Evolutionary conservation across 1,140 invertebrate genomes (phyloP).

Genomic region (Myzus persicae): DNA sequence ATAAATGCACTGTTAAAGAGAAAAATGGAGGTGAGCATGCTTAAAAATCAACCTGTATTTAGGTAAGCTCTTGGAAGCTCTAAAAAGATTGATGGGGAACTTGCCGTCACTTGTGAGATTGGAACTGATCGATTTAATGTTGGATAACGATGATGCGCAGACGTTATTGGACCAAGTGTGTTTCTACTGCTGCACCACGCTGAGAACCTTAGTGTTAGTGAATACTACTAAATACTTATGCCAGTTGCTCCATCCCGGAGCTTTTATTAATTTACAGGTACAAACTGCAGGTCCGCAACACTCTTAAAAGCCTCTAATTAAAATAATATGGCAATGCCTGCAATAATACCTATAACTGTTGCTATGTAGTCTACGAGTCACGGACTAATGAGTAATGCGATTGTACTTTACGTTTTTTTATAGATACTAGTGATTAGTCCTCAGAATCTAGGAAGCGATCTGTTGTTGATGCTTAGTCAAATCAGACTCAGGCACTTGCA

Average conservation of each 20-base stretch:
- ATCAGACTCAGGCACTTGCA: constrained; percentile 76
- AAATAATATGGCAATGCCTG: not conserved
- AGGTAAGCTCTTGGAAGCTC: constrained; percentile 72
- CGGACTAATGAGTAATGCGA: not conserved
- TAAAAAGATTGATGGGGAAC: constrained; percentile 77
- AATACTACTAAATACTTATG: constrained; percentile 79
- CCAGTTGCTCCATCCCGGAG: constrained; percentile 78
- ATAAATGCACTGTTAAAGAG: too few relatives aligned
- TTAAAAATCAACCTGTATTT: too few relatives aligned
- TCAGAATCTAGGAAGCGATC: constrained; percentile 82
- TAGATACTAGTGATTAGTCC: constrained; percentile 78
- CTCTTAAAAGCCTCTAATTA: not conserved
- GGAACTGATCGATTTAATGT: constrained; percentile 79
- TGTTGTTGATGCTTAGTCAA: constrained; percentile 74
- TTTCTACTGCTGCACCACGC: constrained; percentile 71
- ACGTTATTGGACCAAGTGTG: constrained; percentile 80
- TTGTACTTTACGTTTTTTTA: not conserved
- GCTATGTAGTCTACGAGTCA: not conserved
- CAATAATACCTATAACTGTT: too few relatives aligned
- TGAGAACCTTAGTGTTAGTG: constrained; percentile 74
- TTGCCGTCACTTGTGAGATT: constrained; percentile 72
- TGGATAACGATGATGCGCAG: constrained; percentile 75
- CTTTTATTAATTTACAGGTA: constrained; percentile 79
- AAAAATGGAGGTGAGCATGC: too few relatives aligned
- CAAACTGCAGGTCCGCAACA: not conserved